Conservation (phyloP, 2,888 invertebrate genomes). For the Cecidostiba fungosa region DNA sequence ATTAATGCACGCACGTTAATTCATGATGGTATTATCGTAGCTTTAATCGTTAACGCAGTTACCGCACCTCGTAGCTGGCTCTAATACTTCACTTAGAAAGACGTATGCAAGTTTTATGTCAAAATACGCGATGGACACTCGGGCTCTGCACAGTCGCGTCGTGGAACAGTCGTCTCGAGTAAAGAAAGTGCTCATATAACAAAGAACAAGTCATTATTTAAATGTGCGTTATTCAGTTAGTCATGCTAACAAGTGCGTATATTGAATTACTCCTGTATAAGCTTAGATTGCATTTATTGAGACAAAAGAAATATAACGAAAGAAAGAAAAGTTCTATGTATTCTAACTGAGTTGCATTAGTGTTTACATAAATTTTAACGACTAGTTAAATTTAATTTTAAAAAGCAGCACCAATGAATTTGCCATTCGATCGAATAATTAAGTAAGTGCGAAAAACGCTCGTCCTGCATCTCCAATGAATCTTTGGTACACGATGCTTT, state of each 20-base stretch:
- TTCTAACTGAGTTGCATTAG: background rate
- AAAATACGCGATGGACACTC: constrained; percentile 12
- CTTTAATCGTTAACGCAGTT: constrained; percentile 79
- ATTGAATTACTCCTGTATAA: constrained; percentile 11
- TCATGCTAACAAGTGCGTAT: background rate
- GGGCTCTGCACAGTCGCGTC: constrained; percentile 15
- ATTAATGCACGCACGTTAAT: constrained; percentile 77
- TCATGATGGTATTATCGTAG: constrained; percentile 77
- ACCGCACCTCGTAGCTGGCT: constrained; percentile 77
- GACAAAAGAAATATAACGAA: too few relatives aligned
- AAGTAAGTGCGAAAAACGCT: too few relatives aligned
- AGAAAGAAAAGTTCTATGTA: background rate
- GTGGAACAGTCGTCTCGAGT: background rate
- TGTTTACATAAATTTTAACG: constrained; percentile 21
- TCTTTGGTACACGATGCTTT: constrained; percentile 12
- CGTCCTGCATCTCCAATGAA: too few relatives aligned
- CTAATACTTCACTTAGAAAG: constrained; percentile 75
- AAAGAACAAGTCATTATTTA: background rate
- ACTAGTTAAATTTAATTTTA: constrained; percentile 30
- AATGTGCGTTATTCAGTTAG: background rate
- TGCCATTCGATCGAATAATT: background rate
- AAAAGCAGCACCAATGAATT: constrained; percentile 21
- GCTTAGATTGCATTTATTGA: background rate
- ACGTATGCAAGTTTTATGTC: constrained; percentile 57
- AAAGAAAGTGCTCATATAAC: background rate